A percentile compares a stretch with the other conserved stretches of the same genome.
Evolutionary conservation across 1,140 invertebrate species (phyloP).

Genomic region (Drosophila saltans): DNA sequence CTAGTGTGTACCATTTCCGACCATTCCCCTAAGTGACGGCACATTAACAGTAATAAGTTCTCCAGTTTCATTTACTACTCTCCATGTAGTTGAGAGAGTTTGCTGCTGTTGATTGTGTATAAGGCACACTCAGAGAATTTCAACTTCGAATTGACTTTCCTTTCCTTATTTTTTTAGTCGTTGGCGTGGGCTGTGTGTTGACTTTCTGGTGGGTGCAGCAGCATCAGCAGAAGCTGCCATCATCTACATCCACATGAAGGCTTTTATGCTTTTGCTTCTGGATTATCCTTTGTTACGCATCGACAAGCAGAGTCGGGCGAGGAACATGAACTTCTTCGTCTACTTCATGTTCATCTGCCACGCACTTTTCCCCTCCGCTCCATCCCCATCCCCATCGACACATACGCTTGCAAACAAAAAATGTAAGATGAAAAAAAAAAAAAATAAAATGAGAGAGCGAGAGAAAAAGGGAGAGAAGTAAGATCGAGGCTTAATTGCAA

Average conservation of each 20-base stretch:
- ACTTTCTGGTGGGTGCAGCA: slow-evolving; percentile 65
- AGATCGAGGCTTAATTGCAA: slow-evolving; percentile 70
- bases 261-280: slow-evolving; percentile 37
- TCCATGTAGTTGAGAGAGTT: no score
- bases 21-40: no score
- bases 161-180: background rate
- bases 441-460: background rate
- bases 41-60: no score
- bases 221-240: slow-evolving; percentile 21
- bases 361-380: slow-evolving; percentile 40
- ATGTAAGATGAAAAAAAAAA: background rate
- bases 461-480: slow-evolving; percentile 6
- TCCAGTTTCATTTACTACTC: no score
- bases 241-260: slow-evolving; percentile 15
- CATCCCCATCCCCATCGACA: background rate
- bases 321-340: slow-evolving; percentile 50
- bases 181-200: slow-evolving; percentile 47
- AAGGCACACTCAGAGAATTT: slow-evolving; percentile 25
- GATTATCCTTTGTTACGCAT: slow-evolving; percentile 80
- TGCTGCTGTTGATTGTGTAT: no score
- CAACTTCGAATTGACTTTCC: background rate
- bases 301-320: slow-evolving; percentile 54
- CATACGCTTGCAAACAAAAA: background rate
- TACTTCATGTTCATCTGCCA: slow-evolving; percentile 17
- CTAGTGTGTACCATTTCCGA: no score